A percentile compares a stretch with the other conserved stretches of the same genome.
Evolutionary conservation across 2,797 vertebrate species (phyloP).

Genomic region (Amblyraja radiata): DNA sequence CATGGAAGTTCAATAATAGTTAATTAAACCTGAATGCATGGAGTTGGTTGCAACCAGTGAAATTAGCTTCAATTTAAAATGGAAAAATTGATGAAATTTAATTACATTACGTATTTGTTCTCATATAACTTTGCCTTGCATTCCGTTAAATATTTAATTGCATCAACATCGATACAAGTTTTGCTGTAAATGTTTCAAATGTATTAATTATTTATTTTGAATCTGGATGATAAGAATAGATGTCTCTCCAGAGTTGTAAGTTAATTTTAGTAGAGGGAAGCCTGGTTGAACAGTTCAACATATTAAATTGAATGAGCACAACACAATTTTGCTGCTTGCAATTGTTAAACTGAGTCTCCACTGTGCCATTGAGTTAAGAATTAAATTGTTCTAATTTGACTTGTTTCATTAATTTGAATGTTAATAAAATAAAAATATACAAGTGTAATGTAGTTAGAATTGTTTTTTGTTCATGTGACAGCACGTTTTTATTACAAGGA

Average conservation of each 20-base stretch:
- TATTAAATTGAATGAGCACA: not conserved
- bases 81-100: slow-evolving; percentile 19
- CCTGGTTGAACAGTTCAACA: not conserved
- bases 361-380: not conserved
- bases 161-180: not conserved
- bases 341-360: not conserved
- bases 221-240: not conserved
- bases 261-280: not conserved
- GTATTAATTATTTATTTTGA: not conserved
- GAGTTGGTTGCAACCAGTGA: not conserved
- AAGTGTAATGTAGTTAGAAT: not conserved
- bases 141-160: slow-evolving; percentile 27
- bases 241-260: not conserved
- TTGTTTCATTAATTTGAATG: not conserved
- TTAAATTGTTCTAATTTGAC: not conserved
- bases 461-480: not conserved
- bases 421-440: not conserved
- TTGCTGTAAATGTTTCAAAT: slow-evolving; percentile 6
- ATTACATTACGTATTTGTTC: not conserved
- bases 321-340: not conserved
- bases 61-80: not conserved
- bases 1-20: not conserved
- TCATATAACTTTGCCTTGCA: not conserved
- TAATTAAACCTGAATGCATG: not conserved
- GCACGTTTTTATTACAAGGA: not conserved